Evolutionary conservation across 64 coral and sea anemone species (phyloP).

Genomic region (Stylophora pistillata): DNA sequence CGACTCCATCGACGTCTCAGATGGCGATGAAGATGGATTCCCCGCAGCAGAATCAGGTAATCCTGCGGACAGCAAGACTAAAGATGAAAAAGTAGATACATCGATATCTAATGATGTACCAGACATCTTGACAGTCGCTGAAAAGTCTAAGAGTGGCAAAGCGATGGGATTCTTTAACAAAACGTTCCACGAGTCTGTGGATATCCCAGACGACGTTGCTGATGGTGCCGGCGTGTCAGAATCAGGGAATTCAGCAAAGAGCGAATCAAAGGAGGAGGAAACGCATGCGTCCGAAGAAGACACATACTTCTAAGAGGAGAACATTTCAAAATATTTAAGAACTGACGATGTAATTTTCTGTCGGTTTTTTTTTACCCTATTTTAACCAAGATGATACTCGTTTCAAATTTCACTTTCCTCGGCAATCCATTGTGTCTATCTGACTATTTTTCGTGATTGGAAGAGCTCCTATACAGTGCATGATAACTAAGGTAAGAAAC

Average conservation of each 20-base stretch:
- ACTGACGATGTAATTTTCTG: too few relatives aligned
- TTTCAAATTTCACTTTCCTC: too few relatives aligned
- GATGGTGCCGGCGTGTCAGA: neutral
- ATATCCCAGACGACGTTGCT: neutral
- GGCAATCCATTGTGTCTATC: too few relatives aligned
- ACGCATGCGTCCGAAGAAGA: neutral
- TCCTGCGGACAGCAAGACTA: neutral
- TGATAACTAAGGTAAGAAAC: too few relatives aligned
- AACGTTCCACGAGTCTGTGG: neutral
- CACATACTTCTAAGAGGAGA: conserved; percentile 15
- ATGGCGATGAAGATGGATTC: neutral
- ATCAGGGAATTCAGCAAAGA: neutral
- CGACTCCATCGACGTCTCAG: conserved; percentile 7
- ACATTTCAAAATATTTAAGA: too few relatives aligned
- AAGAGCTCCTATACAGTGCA: too few relatives aligned
- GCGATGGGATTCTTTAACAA: neutral
- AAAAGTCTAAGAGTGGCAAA: neutral
- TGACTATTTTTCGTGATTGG: too few relatives aligned
- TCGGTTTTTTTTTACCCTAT: too few relatives aligned
- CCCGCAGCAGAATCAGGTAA: neutral
- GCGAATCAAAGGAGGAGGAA: neutral
- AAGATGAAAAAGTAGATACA: too few relatives aligned
- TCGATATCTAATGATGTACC: too few relatives aligned
- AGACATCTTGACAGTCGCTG: neutral
- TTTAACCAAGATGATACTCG: too few relatives aligned